Base-by-base conservation (phyloP, 2,797 vertebrate genomes). In the Fundulus diaphanus region DNA sequence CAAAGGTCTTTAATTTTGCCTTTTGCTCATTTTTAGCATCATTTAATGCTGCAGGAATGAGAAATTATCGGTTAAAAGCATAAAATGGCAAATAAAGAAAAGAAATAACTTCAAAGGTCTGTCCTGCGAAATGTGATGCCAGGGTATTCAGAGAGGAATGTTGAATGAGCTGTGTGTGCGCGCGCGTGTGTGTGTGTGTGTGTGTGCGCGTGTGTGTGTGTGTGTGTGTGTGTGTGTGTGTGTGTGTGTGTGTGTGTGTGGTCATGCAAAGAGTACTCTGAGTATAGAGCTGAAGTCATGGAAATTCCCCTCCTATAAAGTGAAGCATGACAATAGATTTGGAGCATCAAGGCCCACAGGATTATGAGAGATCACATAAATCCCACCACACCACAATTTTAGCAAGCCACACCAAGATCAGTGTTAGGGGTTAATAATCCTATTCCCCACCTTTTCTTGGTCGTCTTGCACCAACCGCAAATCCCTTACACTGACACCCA, bases 311-410 rank as follows among this genome's bases (percentile, higher is more conserved):
- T 87, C 84, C 89, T 91, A 93, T 89, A 93, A 94, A 93, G 88
- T 92, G 88, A 93, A 90, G 93, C 93, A 92, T 94, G 93, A 94
- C 93, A 93, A 93, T 93, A 92, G 93, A 93, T 94, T 95, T 93
- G 91, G 91, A 91, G 92, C 92, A 93, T 94, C 94, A 93, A 92
- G 91, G 88, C 91, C 89, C 67, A 52, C 49, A 51, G 93, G 93
- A 94, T 93, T 94, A 93, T 78, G 84, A 86, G 89, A 90, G 70
- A 93, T 94, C 91, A 93, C 86, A 92, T 89, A 93, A 94, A 94
- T 91, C 89, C 89, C 89, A 78, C 78, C 82, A 24, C 42, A 40
- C 84, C 76, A 87, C 88, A 81, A 92, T 94, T 92, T 93, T 88
- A 88, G 87, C 85, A 90, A 92, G 89, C 91, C 92, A 89, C 90